Base-by-base conservation (phyloP, 2,888 invertebrate species). In the Eupeodes luniger region DNA sequence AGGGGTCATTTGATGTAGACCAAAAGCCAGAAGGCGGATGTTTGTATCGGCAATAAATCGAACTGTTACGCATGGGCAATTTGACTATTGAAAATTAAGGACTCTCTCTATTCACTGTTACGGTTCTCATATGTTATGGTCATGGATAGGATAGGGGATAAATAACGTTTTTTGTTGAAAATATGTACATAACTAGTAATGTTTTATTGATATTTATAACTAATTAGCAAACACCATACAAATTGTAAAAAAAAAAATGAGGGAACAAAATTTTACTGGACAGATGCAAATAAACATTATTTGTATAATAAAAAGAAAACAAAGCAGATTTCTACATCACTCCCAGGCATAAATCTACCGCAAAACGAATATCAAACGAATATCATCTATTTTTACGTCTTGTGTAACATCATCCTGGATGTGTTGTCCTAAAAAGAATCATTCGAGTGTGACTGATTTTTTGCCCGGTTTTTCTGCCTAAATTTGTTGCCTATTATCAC, bases 401-500 rank as follows among this genome's bases (percentile, higher is more conserved):
- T 72, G 62, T 72, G 64, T 36, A 19, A 16, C 9, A 40, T 1
- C 11, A 49, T 27, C n/a, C 40, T 40, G 6, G 47, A 66, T 47
- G 53, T 14, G 44, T 44, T 7, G 70, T 70, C 70, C 64, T 85
- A 77, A 88, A 88, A 62, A 44, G 81, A 75, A 40, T 85, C 75
- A 70, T 69, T 85, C 85, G 69, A 81, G 84, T 75, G 85, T 85
- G 81, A 88, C 88, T 79, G 85, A 88, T 88, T 88, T 84, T 84
- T 77, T 53, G 53, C 57, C 61, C 70, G 44, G 72, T 76, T 77
- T 81, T 84, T 78, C 75, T 64, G n/a, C 67, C 49, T 62, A 59
- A 81, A 88, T 88, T 88, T 85, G 85, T 88, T 88, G 59, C 78
- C 67, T 85, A 85, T 88, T 88, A 88, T 69, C 86, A 76, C 67